Evolutionary conservation across 2,888 invertebrate genomes (phyloP), one percentile per base, ranked within the genome.

Genomic region (Eupithecia exiguata): DNA sequence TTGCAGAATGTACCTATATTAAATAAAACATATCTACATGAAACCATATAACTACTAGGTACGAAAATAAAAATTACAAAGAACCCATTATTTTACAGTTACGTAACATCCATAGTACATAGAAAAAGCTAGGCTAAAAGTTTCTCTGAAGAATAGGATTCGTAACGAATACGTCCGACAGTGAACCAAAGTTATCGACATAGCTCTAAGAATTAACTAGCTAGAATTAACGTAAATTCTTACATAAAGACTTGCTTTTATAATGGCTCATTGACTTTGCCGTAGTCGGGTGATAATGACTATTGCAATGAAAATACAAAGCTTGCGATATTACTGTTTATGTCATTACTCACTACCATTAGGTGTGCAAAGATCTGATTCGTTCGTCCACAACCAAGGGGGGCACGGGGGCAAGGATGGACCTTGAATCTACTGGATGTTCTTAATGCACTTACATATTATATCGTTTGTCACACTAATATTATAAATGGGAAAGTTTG

Each of bases 311-410:
- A 62, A 35, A 62, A 61, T 58, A 72, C 65, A 62, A 63, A 40
- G 63, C 35, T 65, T 12, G 66, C 7, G 40, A 66, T 66, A 66
- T 46, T 35, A 53, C 25, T 46, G 70, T 46, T 66, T 71, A 67
- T 63, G 66, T 40, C 66, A 69, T 73, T 69, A 73, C 71, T 76
- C 66, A 76, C 69, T 76, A 67, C 49, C 62, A 76, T 74, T 76
- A 76, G 76, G 73, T 74, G 76, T 71, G 73, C 71, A 69, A 69
- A 67, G 73, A 74, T 76, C 73, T 71, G 76, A 73, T 73, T 73
- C 68, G 68, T 71, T 71, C 69, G 70, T 71, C 73, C 76, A 71
- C 62, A 65, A 40, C 38, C 53, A 63, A 65, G 63, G 62, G 72
- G 69, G 73, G 73, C 69, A 67, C 71, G 73, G 30, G 76, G 69